Evolutionary conservation across 2,113 vertebrate genomes (phyloP), one percentile per base, ranked within the genome.

Genomic region (Engystomops pustulosus): DNA sequence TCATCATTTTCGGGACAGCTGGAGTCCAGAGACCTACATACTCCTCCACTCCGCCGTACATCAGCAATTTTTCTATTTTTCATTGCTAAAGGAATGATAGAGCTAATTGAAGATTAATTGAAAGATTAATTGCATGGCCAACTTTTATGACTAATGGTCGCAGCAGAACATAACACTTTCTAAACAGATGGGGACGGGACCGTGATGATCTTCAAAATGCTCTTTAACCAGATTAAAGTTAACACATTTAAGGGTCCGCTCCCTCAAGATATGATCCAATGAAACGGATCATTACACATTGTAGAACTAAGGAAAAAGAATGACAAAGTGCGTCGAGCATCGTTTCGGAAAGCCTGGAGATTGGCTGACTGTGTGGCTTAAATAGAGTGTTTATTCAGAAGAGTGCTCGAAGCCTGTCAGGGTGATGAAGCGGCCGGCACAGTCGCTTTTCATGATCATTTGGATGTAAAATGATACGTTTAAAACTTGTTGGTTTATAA

Each of bases 31-130:
- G 87, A 91, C 91, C 90, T 27, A 87, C 86, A 90, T 87, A 89
- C 87, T 86, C 86, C 88, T 87, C 87, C 87, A 87, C 87, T 90
- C 90, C 90, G 90, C 85, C 79, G 70, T 85, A 85, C 88, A 86
- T 92, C 92, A 92, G 93, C 92, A 92, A 78, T 93, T 92, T 90
- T 92, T 89, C 89, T 80, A 80, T 90, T 86, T 88, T 88, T 91
- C 85, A 87, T 85, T 18, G 86, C 87, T 91, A 84, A 91, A 89
- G 84, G 88, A 91, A 90, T 92, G 89, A 91, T 93, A 91, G 89
- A 90, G 90, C 89, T 92, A 92, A 92, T 90, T 91, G 91, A 92
- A 91, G 92, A 90, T 91, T 92, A 90, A 91, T 91, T 89, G 88
- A 90, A 93, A 91, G 92, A 90, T 91, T 92, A 90, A 91, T 92